These are phyloP conservation scores for Latrodectus elegans DNA, from an alignment of 2,888 invertebrate species.

Conservation along the genomic window DNA sequence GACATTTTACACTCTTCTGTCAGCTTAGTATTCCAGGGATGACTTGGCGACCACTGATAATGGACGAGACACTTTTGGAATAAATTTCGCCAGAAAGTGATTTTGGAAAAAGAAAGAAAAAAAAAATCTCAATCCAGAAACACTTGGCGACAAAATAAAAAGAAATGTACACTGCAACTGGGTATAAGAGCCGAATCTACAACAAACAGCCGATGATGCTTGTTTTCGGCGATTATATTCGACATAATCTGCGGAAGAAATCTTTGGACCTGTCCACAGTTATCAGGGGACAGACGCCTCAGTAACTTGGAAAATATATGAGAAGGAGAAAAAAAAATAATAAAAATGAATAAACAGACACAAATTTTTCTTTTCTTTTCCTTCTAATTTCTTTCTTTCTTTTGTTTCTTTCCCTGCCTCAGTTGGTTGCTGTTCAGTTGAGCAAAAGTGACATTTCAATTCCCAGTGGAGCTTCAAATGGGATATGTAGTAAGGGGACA, in stretches of 20 bases:
- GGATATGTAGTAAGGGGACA: slow-evolving; percentile 10
- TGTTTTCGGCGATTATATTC: slow-evolving; percentile 41
- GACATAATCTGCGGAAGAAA: slow-evolving; percentile 52
- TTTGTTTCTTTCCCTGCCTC: not conserved
- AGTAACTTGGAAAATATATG: not conserved
- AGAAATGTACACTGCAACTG: slow-evolving; percentile 10
- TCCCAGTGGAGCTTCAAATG: slow-evolving; percentile 42
- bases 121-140: slow-evolving; percentile 9
- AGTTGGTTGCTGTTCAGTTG: slow-evolving; percentile 25
- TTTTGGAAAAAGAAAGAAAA: not conserved
- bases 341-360: not conserved
- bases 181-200: slow-evolving; percentile 12
- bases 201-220: slow-evolving; percentile 39
- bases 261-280: slow-evolving; percentile 42
- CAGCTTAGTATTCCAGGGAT: slow-evolving; percentile 55
- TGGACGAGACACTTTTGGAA: slow-evolving; percentile 27
- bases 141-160: not conserved
- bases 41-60: slow-evolving; percentile 32
- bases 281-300: slow-evolving; percentile 41
- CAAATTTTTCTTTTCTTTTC: not conserved
- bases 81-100: slow-evolving; percentile 20
- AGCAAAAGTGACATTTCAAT: slow-evolving; percentile 58
- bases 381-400: slow-evolving; percentile 10
- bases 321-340: not conserved
- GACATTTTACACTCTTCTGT: slow-evolving; percentile 61